Evolutionary conservation across 2,797 vertebrate genomes (phyloP).

Genomic region (Labeo calbasu): DNA sequence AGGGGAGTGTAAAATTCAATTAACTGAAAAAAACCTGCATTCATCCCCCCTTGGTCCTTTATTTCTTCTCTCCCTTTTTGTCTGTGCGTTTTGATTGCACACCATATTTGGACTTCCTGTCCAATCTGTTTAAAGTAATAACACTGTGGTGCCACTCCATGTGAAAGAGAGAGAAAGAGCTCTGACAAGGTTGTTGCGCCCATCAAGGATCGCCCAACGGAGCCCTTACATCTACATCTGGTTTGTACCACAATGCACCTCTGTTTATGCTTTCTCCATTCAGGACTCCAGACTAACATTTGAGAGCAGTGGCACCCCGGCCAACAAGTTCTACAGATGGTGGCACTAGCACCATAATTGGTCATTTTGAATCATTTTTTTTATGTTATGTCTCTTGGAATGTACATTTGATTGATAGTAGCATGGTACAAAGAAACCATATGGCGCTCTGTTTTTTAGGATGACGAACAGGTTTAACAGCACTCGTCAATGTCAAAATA

Average conservation of each 20-base stretch:
- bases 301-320: too few relatives aligned
- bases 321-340: too few relatives aligned
- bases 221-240: constrained; percentile 24
- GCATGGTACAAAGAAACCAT: too few relatives aligned
- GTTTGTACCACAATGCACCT: neutral
- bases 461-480: too few relatives aligned
- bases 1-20: constrained; percentile 85
- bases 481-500: too few relatives aligned
- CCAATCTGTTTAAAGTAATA: constrained; percentile 27
- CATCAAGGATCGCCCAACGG: neutral
- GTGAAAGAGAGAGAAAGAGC: neutral
- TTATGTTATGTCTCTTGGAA: too few relatives aligned
- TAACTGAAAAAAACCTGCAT: constrained; percentile 78
- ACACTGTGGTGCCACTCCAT: neutral
- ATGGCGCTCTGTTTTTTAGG: too few relatives aligned
- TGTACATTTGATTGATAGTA: too few relatives aligned
- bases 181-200: constrained; percentile 9
- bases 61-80: constrained; percentile 25
- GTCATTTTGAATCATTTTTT: too few relatives aligned
- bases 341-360: too few relatives aligned
- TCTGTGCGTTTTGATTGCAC: constrained; percentile 15
- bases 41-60: constrained; percentile 68
- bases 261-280: neutral
- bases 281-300: neutral
- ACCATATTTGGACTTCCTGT: constrained; percentile 17